These are phyloP conservation scores for Helostoma temminkii DNA, from an alignment of 2,797 vertebrate species.

Conservation along the genomic window DNA sequence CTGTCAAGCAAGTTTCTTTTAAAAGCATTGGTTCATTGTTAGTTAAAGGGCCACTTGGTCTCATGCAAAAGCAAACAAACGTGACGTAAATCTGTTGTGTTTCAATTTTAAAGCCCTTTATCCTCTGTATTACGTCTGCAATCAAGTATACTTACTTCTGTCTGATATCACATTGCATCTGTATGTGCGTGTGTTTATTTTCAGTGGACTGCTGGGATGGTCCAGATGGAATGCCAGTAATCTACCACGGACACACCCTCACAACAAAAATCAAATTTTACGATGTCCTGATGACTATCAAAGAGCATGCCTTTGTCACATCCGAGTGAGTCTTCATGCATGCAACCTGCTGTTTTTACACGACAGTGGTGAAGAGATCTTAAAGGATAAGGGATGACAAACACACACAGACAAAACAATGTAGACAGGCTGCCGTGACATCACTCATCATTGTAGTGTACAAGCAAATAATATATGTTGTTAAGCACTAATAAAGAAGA, in stretches of 20 bases:
- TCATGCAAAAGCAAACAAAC: constrained; percentile 21
- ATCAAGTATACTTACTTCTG: not conserved
- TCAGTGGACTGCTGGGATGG: constrained; percentile 99
- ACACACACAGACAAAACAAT: constrained; percentile 8
- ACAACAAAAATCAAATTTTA: constrained; percentile 99
- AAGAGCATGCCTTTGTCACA: constrained; percentile 97
- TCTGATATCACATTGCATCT: not conserved
- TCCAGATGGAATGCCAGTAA: constrained; percentile 97
- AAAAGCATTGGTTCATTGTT: constrained; percentile 4
- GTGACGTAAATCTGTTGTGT: not conserved
- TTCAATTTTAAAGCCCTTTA: not conserved
- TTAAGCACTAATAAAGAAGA: not conserved
- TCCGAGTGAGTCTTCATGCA: constrained; percentile 91
- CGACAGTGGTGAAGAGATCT: not conserved
- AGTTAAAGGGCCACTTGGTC: constrained; percentile 2
- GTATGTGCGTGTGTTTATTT: constrained; percentile 22
- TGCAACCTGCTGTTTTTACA: not conserved
- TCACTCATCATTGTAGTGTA: not conserved
- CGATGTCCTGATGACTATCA: constrained; percentile 95
- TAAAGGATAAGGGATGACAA: constrained; percentile 7
- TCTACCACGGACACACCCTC: constrained; percentile 98
- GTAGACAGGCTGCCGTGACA: constrained; percentile 1
- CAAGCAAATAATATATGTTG: constrained; percentile 2
- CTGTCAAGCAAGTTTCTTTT: constrained; percentile 64
- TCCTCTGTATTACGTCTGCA: not conserved